phyloP scores from a whole-genome alignment of 2,797 vertebrate genomes.

The Dicrostonyx torquatus region DNA sequence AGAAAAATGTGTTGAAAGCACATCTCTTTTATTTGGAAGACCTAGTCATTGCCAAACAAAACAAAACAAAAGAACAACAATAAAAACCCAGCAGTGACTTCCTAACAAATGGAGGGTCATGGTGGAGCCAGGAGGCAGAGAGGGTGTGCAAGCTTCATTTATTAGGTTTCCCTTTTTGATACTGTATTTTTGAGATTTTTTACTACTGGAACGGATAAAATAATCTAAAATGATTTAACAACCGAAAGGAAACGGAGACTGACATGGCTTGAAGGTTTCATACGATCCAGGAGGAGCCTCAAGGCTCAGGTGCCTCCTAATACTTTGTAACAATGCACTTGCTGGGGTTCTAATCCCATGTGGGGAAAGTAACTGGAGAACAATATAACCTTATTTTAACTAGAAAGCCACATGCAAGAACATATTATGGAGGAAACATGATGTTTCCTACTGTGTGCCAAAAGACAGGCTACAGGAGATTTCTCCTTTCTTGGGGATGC shows the following conservation, averaged over 20 bases:
- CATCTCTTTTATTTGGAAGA: conserved; percentile 64
- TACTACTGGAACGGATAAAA: background rate
- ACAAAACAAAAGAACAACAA: background rate
- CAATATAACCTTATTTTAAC: background rate
- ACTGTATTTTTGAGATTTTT: background rate
- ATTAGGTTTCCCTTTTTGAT: conserved; percentile 13
- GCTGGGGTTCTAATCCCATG: background rate
- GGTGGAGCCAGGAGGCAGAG: background rate
- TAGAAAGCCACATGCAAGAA: background rate
- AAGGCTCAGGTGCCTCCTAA: accelerated
- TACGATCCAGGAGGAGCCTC: background rate
- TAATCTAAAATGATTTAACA: background rate
- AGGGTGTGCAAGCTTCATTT: background rate
- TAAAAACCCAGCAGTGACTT: conserved; percentile 35
- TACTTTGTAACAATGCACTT: accelerated
- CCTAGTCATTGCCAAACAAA: background rate
- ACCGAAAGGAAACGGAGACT: background rate
- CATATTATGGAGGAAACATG: background rate
- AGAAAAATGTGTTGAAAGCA: conserved; percentile 61
- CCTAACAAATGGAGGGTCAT: conserved; percentile 18
- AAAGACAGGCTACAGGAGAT: background rate
- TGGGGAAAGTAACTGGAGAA: background rate
- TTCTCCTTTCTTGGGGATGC: background rate
- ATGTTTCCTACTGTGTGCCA: accelerated
- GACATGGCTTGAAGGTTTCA: background rate